These are phyloP conservation scores for Ambastaia sidthimunki DNA, from an alignment of 2,797 vertebrate genomes.

Conservation along the genomic window DNA sequence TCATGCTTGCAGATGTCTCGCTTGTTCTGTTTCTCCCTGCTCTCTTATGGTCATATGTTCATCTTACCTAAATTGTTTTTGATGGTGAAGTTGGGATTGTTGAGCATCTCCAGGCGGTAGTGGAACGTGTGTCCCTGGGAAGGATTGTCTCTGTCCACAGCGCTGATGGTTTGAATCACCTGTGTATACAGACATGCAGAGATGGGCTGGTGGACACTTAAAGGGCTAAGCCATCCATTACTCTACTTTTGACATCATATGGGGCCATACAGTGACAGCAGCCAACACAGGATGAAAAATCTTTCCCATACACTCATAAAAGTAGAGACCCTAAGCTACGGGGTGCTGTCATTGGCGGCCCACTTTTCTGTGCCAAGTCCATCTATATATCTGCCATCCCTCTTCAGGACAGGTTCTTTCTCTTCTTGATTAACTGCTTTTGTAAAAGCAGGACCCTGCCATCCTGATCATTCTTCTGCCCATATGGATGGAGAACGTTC, in stretches of 20 bases:
- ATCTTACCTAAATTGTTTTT: constrained; percentile 94
- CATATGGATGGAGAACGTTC: constrained; percentile 29
- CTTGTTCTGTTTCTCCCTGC: background rate
- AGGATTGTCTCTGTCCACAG: constrained; percentile 94
- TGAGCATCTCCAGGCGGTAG: constrained; percentile 94
- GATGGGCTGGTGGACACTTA: constrained; percentile 29
- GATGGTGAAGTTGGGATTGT: constrained; percentile 99
- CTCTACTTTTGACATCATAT: constrained; percentile 39
- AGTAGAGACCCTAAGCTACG: constrained; percentile 75
- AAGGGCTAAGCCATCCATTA: constrained; percentile 63
- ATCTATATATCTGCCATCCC: constrained; percentile 76
- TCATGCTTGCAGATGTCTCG: constrained; percentile 14
- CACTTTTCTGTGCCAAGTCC: constrained; percentile 68
- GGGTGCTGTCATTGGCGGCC: constrained; percentile 68
- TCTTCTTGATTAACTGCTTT: constrained; percentile 74
- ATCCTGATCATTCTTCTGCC: constrained; percentile 55
- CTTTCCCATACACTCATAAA: constrained; percentile 68
- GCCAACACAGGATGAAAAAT: constrained; percentile 73
- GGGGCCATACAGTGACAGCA: constrained; percentile 60
- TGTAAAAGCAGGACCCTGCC: constrained; percentile 73
- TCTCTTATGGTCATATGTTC: constrained; percentile 4
- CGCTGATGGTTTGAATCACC: constrained; percentile 97
- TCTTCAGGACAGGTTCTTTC: constrained; percentile 70
- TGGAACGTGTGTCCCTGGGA: constrained; percentile 95
- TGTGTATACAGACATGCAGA: constrained; percentile 65